Evolutionary conservation across 1,140 invertebrate species (phyloP).

Genomic region (Cepaea nemoralis): DNA sequence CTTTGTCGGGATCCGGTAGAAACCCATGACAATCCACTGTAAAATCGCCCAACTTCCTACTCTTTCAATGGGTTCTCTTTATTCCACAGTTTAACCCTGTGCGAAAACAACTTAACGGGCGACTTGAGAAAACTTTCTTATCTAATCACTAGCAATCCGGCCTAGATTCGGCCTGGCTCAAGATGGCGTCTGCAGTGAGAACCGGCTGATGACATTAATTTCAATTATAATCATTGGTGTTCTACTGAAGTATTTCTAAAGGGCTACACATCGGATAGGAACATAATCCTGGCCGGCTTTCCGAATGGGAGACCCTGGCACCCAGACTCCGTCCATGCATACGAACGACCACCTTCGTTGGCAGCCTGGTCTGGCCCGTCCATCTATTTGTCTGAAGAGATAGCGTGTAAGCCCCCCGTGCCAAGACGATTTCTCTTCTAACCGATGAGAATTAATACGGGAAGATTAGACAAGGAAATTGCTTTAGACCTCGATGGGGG

Average conservation of each 20-base stretch:
- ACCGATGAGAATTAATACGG: conserved; percentile 32
- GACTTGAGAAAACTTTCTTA: conserved; percentile 11
- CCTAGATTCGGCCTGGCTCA: conserved; percentile 3
- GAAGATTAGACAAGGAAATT: conserved; percentile 39
- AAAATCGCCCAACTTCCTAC: conserved; percentile 11
- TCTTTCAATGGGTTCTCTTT: neutral
- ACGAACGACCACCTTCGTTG: conserved; percentile 36
- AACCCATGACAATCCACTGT: neutral
- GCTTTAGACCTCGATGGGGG: conserved; percentile 36
- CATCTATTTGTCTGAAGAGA: conserved; percentile 43
- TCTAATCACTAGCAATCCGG: conserved; percentile 13
- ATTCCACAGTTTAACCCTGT: conserved; percentile 26
- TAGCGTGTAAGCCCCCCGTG: conserved; percentile 21
- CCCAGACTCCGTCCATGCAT: conserved; percentile 32
- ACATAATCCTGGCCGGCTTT: conserved; percentile 26
- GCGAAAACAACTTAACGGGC: conserved; percentile 23
- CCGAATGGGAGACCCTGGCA: conserved; percentile 19
- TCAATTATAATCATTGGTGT: conserved; percentile 48
- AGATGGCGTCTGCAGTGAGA: conserved; percentile 5
- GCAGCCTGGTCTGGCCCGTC: neutral
- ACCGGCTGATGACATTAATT: conserved; percentile 45
- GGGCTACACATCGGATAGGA: conserved; percentile 26
- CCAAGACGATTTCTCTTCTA: conserved; percentile 24
- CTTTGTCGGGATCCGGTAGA: neutral
- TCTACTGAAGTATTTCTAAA: neutral